Evolutionary conservation across 2,113 vertebrate species (phyloP), one percentile per base, ranked within the genome.

Genomic region (Rhinolophus sinicus): DNA sequence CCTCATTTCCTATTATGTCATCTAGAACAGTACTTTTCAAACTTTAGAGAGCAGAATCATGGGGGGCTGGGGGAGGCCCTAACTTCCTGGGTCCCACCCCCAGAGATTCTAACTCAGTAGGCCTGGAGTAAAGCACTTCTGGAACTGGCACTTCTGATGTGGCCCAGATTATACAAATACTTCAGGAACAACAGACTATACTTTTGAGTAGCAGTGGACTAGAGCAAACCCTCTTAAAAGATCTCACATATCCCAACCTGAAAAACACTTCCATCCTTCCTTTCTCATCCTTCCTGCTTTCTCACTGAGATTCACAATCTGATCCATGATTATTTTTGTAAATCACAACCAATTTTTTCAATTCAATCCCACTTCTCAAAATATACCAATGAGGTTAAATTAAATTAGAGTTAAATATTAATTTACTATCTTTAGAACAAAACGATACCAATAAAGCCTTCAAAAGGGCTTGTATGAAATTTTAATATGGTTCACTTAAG

Each of bases 401-500:
- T 86, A 62, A 44, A 50, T 50, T 50, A 52, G 9, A 60, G 26
- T 62, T 78, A 85, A 93, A 52, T 69, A 44, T 72, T 38, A 78
- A 76, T 76, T 69, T 80, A 67, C 83, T 58, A 91, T 65, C 47
- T 81, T 92, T 58, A 67, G 44, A 91, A 81, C 50, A 94, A 94
- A 90, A 67, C 70, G 67, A 44, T 75, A 81, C 44, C n/a, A 64
- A 58, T 47, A 73, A 92, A 81, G 38, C 64, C 54, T 69, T 88
- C 40, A 35, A 82, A 89, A 30, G 28, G 26, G 28, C 24, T 15
- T 38, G 2, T 22, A 84, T 21, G 13, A 70, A 93, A 93, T 60
- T 94, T 64, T 69, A 92, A 33, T 69, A 70, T 30, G 28, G 64
- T 65, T 88, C 83, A 92, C 62, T 58, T 76, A 88, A 94, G 44